Evolutionary conservation across 1,140 invertebrate genomes (phyloP).

Genomic region (Philotrypesis tridentata): DNA sequence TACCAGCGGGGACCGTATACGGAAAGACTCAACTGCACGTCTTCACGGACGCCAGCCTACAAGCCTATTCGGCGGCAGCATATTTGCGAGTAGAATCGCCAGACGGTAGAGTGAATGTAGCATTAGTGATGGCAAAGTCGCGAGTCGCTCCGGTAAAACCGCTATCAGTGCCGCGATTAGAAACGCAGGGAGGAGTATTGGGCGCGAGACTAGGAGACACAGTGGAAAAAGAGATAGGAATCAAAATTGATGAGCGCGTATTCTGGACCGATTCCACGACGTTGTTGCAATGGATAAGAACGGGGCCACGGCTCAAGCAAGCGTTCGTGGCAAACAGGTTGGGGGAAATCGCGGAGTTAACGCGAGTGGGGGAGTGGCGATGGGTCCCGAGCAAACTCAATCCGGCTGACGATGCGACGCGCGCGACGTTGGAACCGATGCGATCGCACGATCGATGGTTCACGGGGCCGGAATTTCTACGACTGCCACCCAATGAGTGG

Average conservation of each 20-base stretch:
- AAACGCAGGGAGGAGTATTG: slow-evolving; percentile 12
- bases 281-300: background rate
- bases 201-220: background rate
- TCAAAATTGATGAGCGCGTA: background rate
- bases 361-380: background rate
- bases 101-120: background rate
- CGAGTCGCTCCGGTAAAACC: background rate
- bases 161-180: background rate
- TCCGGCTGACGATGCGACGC: background rate
- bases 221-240: background rate
- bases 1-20: too few relatives aligned
- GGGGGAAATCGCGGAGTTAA: slow-evolving; percentile 5
- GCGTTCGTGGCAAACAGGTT: background rate
- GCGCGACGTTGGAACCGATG: background rate
- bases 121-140: background rate
- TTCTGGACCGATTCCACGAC: slow-evolving; percentile 20
- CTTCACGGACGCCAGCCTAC: background rate
- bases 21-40: background rate
- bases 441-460: background rate
- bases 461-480: background rate
- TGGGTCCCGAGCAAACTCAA: background rate
- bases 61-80: background rate
- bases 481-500: background rate
- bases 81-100: background rate
- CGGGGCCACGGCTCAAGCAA: background rate